Evolutionary conservation across 2,797 vertebrate species (phyloP).

Genomic region (Glyptemys insculpta): DNA sequence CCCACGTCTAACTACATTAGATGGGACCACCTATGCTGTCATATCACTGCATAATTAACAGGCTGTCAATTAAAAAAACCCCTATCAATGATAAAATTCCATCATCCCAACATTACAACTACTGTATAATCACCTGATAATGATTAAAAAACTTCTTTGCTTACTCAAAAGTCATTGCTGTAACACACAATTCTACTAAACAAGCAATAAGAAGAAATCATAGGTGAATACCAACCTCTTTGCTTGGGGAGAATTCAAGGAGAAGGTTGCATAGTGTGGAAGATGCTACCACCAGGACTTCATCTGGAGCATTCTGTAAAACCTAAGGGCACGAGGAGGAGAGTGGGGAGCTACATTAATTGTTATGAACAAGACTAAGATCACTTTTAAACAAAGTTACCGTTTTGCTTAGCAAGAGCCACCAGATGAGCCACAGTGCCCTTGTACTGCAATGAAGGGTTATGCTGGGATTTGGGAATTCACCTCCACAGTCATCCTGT

Average conservation of each 20-base stretch:
- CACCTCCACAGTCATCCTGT: background rate
- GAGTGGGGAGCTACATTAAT: constrained; percentile 9
- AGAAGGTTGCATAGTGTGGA: constrained; percentile 99
- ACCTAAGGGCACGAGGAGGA: constrained; percentile 82
- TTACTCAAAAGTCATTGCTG: background rate
- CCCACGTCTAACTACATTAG: background rate
- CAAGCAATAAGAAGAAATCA: background rate
- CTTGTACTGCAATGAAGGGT: background rate
- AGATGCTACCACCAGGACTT: constrained; percentile 97
- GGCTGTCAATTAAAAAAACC: too few relatives aligned
- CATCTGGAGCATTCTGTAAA: constrained; percentile 98
- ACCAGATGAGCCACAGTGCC: background rate
- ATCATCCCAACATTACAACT: background rate
- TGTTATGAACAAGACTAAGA: background rate
- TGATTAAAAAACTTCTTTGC: background rate
- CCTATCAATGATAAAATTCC: background rate
- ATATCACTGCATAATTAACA: background rate
- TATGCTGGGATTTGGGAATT: background rate
- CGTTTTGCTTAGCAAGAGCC: background rate
- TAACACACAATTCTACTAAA: background rate
- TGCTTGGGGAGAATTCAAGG: constrained; percentile 99
- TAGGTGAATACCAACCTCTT: constrained; percentile 88
- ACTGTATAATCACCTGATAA: background rate
- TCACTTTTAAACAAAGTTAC: background rate
- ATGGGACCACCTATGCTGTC: background rate